These are phyloP conservation scores for Percina caprodes DNA, from an alignment of 2,113 vertebrate genomes.

Conservation along the genomic window DNA sequence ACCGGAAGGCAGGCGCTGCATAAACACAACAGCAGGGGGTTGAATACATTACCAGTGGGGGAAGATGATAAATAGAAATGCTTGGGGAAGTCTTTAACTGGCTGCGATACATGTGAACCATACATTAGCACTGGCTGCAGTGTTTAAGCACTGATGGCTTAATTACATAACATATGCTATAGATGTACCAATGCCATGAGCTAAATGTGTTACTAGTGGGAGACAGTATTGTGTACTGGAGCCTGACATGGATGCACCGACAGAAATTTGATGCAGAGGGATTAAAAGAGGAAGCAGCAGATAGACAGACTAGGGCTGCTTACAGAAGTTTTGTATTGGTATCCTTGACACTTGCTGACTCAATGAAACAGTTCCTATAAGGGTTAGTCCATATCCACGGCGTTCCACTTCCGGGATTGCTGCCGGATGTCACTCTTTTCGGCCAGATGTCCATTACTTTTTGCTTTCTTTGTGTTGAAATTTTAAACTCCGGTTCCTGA, in stretches of 20 bases:
- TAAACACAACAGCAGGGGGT: constrained; percentile 50
- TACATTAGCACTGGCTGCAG: constrained; percentile 6
- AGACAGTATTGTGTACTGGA: not conserved
- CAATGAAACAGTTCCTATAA: not conserved
- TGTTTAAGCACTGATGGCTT: constrained; percentile 24
- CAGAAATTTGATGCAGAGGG: not conserved
- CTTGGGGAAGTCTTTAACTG: constrained; percentile 33
- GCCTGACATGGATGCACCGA: constrained; percentile 1
- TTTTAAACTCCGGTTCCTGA: too few relatives aligned
- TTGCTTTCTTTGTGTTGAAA: too few relatives aligned
- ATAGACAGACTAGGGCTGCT: not conserved
- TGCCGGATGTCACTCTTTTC: too few relatives aligned
- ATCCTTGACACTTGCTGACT: not conserved
- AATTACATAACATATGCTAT: constrained; percentile 14
- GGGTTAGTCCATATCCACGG: not conserved
- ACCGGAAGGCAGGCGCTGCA: constrained; percentile 37
- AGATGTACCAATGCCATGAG: constrained; percentile 12
- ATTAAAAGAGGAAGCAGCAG: constrained; percentile 11
- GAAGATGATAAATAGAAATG: constrained; percentile 32
- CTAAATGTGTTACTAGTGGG: not conserved
- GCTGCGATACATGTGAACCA: constrained; percentile 10
- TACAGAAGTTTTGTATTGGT: not conserved
- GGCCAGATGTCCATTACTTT: too few relatives aligned
- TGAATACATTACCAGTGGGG: constrained; percentile 44
- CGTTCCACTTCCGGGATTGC: too few relatives aligned